Percentiles rank a stretch among this genome's conserved stretches.
phyloP scores from a whole-genome alignment of 2,888 invertebrate species.

The Vandiemenella viatica region DNA sequence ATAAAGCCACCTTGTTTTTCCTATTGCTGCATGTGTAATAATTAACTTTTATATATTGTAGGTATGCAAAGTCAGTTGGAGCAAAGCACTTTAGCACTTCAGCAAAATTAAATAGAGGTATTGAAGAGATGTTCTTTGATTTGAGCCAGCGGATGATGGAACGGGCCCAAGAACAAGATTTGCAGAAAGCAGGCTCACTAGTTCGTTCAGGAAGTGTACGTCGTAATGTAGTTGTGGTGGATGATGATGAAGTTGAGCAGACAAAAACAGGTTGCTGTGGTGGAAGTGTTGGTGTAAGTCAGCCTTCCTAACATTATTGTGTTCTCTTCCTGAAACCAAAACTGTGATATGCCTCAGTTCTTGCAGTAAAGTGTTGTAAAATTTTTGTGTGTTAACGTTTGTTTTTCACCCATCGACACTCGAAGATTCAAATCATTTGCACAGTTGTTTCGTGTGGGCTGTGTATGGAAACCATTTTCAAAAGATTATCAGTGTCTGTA shows the following conservation, averaged over 20 bases:
- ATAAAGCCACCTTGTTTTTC: not conserved
- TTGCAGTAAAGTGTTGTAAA: too few species aligned
- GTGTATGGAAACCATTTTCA: too few species aligned
- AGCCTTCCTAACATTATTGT: not conserved
- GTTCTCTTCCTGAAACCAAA: not conserved
- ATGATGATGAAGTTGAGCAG: constrained; percentile 28
- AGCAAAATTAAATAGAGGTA: constrained; percentile 80
- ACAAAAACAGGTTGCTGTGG: constrained; percentile 29
- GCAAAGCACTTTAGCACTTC: constrained; percentile 87
- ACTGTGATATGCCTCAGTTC: not conserved
- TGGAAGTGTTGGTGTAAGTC: constrained; percentile 8
- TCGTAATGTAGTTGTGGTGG: constrained; percentile 32
- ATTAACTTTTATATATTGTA: constrained; percentile 30
- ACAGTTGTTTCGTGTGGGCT: too few species aligned
- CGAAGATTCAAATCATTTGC: too few species aligned
- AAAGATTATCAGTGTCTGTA: too few species aligned
- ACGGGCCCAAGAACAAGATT: constrained; percentile 22
- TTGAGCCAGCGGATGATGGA: constrained; percentile 62
- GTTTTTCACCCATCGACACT: too few species aligned
- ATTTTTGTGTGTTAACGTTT: too few species aligned
- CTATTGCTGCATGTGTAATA: constrained; percentile 11
- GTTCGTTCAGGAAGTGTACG: constrained; percentile 29
- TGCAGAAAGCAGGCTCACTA: constrained; percentile 22
- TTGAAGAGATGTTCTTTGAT: constrained; percentile 79
- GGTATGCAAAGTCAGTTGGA: constrained; percentile 80